These are phyloP conservation scores for Euzophera pinguis DNA, from an alignment of 2,888 invertebrate species.

Conservation along the genomic window DNA sequence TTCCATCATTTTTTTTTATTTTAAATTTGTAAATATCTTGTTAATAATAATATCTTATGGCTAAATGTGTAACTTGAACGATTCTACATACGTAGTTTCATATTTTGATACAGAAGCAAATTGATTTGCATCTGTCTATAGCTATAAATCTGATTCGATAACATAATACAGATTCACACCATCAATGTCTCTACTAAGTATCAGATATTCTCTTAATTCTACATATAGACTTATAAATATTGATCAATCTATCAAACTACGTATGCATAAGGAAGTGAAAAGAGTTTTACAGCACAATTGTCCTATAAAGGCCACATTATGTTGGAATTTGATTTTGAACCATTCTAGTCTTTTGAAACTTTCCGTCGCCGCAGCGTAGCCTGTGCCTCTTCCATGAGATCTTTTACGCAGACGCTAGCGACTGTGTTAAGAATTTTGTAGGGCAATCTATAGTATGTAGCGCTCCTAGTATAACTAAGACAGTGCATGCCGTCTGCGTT, in stretches of 20 bases:
- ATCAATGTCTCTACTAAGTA: too few species aligned
- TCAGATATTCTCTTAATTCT: too few species aligned
- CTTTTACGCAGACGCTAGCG: too few species aligned
- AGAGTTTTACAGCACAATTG: background rate
- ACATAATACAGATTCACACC: too few species aligned
- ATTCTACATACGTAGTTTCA: background rate
- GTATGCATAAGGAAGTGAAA: background rate
- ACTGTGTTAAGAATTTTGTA: too few species aligned
- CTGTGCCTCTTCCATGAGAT: conserved; percentile 16
- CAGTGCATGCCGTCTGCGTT: too few species aligned
- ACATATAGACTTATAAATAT: too few species aligned
- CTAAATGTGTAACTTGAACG: conserved; percentile 30
- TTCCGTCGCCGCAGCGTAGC: conserved; percentile 22
- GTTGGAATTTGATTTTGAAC: conserved; percentile 42
- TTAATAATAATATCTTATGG: conserved; percentile 39
- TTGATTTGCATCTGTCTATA: too few species aligned
- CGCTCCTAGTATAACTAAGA: too few species aligned
- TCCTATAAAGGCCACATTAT: conserved; percentile 41
- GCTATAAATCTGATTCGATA: too few species aligned
- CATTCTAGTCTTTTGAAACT: conserved; percentile 65
- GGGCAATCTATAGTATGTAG: too few species aligned
- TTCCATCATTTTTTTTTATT: conserved; percentile 44
- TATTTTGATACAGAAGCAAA: too few species aligned
- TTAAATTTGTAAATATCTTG: conserved; percentile 68
- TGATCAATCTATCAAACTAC: background rate